Percentiles rank a stretch among this genome's conserved stretches.
Evolutionary conservation across 2,888 invertebrate genomes (phyloP).

Genomic region (Erpobdella octoculata): DNA sequence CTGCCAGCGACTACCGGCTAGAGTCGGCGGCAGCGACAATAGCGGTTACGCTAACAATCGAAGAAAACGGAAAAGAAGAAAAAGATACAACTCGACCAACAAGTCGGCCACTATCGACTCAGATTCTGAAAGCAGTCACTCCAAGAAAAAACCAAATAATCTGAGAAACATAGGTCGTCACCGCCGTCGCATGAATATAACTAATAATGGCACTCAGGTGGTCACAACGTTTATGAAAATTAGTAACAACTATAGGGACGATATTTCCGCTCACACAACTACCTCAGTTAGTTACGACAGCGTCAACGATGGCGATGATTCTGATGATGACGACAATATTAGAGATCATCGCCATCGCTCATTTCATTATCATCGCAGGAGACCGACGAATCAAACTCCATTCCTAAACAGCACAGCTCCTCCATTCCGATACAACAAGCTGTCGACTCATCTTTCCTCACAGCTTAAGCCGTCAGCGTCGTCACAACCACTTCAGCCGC

Average conservation of each 20-base stretch:
- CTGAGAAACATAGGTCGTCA: background rate
- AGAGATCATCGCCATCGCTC: background rate
- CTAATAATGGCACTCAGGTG: no score
- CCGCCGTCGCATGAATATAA: no score
- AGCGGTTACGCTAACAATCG: background rate
- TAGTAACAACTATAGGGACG: no score
- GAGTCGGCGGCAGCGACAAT: background rate
- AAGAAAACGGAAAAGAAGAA: background rate
- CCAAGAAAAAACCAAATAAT: background rate
- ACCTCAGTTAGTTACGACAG: background rate
- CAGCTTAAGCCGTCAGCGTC: background rate
- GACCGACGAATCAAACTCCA: background rate
- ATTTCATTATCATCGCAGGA: background rate
- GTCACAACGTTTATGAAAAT: no score
- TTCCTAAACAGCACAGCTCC: background rate
- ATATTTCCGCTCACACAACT: background rate
- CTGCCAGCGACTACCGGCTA: background rate
- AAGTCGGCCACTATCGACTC: no score
- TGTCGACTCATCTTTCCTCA: background rate
- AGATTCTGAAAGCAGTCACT: background rate
- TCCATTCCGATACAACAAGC: slow-evolving; percentile 2
- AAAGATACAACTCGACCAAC: no score
- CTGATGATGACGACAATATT: background rate
- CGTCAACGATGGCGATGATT: background rate
- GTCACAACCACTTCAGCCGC: background rate